Base-by-base conservation (phyloP, 2,888 invertebrate species). In the Siphlonurus alternatus region DNA sequence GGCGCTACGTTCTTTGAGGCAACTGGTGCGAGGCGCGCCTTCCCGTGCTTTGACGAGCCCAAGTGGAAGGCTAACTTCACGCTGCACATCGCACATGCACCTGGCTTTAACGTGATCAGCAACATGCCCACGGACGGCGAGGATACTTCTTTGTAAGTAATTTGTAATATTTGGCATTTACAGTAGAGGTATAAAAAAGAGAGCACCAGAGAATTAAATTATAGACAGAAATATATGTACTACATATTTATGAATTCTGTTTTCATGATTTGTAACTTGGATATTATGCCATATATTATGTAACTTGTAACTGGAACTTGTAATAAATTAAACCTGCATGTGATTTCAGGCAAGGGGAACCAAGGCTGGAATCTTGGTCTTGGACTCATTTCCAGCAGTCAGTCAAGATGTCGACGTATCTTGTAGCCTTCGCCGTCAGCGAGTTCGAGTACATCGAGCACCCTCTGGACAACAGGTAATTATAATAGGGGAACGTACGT, bases 361-460 rank as follows among this genome's bases (percentile, higher is more conserved):
- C 59, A 22, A 61, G 15, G 7, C 15, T 38, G 15, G 15, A 63
- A 18, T 25, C 24, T 61, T 67, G 70, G 23, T 64, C 70, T 22
- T 68, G 67, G 67, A 71, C 72, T 59, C 66, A 66, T 18, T 85
- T 83, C 71, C 71, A 76, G 59, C 77, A 80, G 51, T 82, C 85
- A 0, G 84, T 84, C 0, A 74, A 73, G 62, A 91, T 92, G 88
- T 85, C 89, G 0, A 87, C 92, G 0, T 95, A 95, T 71, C 77
- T 93, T 5, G 82, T 93, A 1, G 93, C 93, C 0, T 87, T 93
- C 71, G 78, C 91, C 2, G 83, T 94, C 1, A 89, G 89, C 20
- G 87, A 90, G 70, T 85, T 87, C 62, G 76, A 76, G 66, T 76
- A 75, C 0, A 76, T 74, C 20, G 70, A 71, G n/a, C 69, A 72